Evolutionary conservation across 1,140 invertebrate species (phyloP).

Genomic region (Trypoxylus dichotomus): DNA sequence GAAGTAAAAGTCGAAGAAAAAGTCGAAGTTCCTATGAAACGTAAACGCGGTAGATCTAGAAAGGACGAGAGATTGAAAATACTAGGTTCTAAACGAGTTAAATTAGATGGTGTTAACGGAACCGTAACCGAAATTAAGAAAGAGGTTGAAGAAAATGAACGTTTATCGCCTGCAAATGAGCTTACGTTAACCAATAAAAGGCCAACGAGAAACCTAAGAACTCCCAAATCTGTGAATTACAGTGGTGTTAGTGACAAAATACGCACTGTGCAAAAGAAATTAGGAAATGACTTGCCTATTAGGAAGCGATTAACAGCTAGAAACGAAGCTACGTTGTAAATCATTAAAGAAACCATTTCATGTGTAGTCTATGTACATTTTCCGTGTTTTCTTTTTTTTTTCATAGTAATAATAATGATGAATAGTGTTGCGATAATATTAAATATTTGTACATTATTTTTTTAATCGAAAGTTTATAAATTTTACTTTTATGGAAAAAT

Average conservation of each 20-base stretch:
- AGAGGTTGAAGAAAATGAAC: neutral
- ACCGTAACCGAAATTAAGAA: neutral
- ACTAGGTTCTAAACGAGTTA: neutral
- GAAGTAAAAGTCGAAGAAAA: neutral
- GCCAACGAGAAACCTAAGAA: slow-evolving; percentile 26
- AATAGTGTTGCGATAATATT: neutral
- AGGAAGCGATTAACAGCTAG: slow-evolving; percentile 32
- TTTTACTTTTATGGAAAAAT: neutral
- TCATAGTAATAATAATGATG: neutral
- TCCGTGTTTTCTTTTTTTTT: neutral
- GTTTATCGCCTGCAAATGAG: neutral
- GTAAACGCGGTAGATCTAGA: neutral
- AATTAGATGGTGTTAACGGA: neutral
- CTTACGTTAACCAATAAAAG: neutral
- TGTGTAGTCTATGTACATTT: slow-evolving; percentile 17
- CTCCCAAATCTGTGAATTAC: neutral
- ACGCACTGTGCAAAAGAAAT: slow-evolving; percentile 26
- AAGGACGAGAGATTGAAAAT: neutral
- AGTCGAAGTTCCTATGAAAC: neutral
- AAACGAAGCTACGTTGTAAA: slow-evolving; percentile 18
- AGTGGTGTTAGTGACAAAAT: slow-evolving; percentile 13
- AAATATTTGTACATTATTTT: slow-evolving; percentile 26
- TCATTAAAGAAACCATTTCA: neutral
- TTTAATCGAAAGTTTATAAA: slow-evolving; percentile 10
- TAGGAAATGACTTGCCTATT: slow-evolving; percentile 34